These are phyloP conservation scores for Hydrochoerus hydrochaeris DNA, from an alignment of 2,113 vertebrate species.

Conservation along the genomic window DNA sequence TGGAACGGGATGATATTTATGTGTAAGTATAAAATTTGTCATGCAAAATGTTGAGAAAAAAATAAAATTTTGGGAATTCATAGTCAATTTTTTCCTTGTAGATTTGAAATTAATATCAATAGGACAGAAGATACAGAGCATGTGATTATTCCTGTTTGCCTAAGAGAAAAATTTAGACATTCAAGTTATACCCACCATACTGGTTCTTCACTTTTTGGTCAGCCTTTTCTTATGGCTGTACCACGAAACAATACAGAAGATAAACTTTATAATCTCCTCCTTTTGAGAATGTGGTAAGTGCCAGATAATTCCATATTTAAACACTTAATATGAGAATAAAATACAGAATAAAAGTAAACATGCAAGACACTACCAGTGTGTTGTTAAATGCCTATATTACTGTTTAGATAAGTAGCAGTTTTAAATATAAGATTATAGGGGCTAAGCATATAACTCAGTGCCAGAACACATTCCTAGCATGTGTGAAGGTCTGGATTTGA, in stretches of 20 bases:
- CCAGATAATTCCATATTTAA: background rate
- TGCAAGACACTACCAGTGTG: slow-evolving; percentile 1
- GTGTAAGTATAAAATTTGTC: slow-evolving; percentile 91
- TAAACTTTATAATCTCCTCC: slow-evolving; percentile 97
- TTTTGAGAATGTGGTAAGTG: slow-evolving; percentile 94
- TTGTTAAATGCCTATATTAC: background rate
- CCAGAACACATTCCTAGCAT: background rate
- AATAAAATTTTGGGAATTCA: slow-evolving; percentile 50
- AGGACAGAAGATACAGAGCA: slow-evolving; percentile 96
- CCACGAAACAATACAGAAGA: slow-evolving; percentile 97
- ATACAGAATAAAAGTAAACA: slow-evolving; percentile 1
- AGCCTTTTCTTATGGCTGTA: slow-evolving; percentile 97
- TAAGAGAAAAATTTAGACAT: slow-evolving; percentile 97
- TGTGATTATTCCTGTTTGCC: slow-evolving; percentile 96
- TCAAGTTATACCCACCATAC: slow-evolving; percentile 96
- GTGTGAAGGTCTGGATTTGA: background rate
- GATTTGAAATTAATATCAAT: slow-evolving; percentile 90
- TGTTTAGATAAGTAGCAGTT: background rate
- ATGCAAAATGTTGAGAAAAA: background rate
- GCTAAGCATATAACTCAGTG: background rate
- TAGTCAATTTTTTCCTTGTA: slow-evolving; percentile 53
- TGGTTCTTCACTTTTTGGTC: slow-evolving; percentile 95
- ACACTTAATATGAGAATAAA: slow-evolving; percentile 36
- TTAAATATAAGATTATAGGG: background rate
- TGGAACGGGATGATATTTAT: slow-evolving; percentile 98